Percentiles rank a stretch among this genome's conserved stretches.
phyloP scores from a whole-genome alignment of 2,113 vertebrate species.

The Orthonyx spaldingii region DNA sequence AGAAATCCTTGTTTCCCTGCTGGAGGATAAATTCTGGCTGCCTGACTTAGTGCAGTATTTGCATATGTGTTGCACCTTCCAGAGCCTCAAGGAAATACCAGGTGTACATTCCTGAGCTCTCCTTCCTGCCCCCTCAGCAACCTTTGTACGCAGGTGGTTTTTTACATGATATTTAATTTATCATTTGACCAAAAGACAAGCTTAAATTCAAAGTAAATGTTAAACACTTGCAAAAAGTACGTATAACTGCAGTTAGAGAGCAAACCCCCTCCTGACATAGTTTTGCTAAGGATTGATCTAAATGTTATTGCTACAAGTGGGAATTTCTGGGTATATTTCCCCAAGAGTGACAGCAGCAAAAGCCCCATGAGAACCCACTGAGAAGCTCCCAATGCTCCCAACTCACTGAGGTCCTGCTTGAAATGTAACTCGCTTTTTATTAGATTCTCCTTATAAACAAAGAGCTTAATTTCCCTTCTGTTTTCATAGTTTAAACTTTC shows the following conservation, averaged over 20 bases:
- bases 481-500: not conserved
- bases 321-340: not conserved
- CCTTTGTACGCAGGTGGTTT: not conserved
- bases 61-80: not conserved
- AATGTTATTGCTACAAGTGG: not conserved
- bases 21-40: not conserved
- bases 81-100: not conserved
- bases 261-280: not conserved
- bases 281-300: not conserved
- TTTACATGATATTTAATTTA: not conserved
- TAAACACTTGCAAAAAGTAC: not conserved
- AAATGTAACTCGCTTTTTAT: not conserved
- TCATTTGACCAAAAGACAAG: not conserved
- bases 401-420: not conserved
- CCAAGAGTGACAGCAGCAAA: not conserved
- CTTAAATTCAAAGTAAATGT: slow-evolving; percentile 13
- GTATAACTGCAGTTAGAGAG: not conserved
- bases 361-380: not conserved
- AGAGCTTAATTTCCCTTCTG: not conserved
- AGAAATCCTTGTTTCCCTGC: not conserved
- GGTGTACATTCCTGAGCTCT: not conserved
- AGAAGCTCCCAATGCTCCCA: not conserved
- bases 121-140: not conserved
- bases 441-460: not conserved
- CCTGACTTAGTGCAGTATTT: not conserved